Base-by-base conservation (phyloP, 2,888 invertebrate genomes). In the Nemotelus nigrinus region DNA sequence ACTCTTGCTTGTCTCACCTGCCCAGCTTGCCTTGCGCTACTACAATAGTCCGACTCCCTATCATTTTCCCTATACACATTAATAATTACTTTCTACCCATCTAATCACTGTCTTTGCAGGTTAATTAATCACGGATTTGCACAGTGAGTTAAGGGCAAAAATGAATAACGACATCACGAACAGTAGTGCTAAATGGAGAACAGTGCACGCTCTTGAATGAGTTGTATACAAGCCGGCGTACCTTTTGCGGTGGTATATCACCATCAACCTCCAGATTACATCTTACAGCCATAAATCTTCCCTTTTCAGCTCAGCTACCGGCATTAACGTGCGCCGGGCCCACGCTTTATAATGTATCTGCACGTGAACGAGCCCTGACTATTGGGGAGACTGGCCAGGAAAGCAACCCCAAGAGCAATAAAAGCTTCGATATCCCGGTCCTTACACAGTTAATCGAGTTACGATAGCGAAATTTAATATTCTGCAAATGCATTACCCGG, bases 21-120 rank as follows among this genome's bases (percentile, higher is more conserved):
- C 25, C 25, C 25, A 25, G 25, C 25, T 25, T 25, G 25, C 25
- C 25, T 25, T 25, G 25, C 25, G 25, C 25, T 25, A 25, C 25
- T 25, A 25, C 25, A 25, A 25, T 25, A 25, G 25, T 25, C 41
- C 60, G 25, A 60, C 39, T 60, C 2, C 7, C 60, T 4, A 39
- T 60, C 41, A 25, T 25, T 60, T 39, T 41, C 7, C 4, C 25
- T 48, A 39, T 50, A 48, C 67, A 68, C 48, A 50, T 74, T 74
- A 74, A 74, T 74, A 74, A 74, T 74, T 74, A 63, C 74, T 74
- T 74, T 43, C 74, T 60, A 63, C 74, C 74, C 74, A 74, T 74
- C 74, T 74, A 74, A 74, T 74, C 74, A 74, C 74, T 74, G 74
- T 74, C 74, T 74, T 74, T 74, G 74, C 74, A 74, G 74, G 74